Conservation (phyloP, 1,140 invertebrate genomes). For the Drosophila pseudoananassae region DNA sequence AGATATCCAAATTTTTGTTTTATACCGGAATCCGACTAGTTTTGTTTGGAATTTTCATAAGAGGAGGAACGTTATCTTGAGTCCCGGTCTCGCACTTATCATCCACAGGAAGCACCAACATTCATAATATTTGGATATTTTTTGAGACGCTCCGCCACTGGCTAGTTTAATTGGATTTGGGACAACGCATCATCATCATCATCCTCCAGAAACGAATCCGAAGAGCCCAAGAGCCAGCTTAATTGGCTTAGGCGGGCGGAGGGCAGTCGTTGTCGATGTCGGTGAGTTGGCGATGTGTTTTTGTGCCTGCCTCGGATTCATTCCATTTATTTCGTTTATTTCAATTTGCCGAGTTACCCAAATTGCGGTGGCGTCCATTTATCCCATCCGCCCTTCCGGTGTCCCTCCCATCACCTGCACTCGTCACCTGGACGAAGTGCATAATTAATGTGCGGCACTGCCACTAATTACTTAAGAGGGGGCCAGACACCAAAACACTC, state of each 20-base stretch:
- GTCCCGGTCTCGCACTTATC: background rate
- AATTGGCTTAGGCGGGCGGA: slow-evolving; percentile 43
- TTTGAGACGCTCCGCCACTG: slow-evolving; percentile 1
- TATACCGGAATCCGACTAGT: too few species aligned
- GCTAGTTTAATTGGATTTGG: slow-evolving; percentile 33
- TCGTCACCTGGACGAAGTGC: slow-evolving; percentile 23
- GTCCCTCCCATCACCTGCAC: slow-evolving; percentile 4
- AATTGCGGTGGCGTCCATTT: slow-evolving; percentile 30
- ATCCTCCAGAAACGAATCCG: background rate
- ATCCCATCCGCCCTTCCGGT: slow-evolving; percentile 22
- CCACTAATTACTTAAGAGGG: slow-evolving; percentile 22
- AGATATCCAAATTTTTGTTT: slow-evolving; percentile 9
- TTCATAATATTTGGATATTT: slow-evolving; percentile 1
- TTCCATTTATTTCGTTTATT: slow-evolving; percentile 43
- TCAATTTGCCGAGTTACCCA: slow-evolving; percentile 44
- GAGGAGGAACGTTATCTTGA: background rate
- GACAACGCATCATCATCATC: slow-evolving; percentile 17
- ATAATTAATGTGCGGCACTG: slow-evolving; percentile 43
- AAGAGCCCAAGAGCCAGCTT: slow-evolving; percentile 16
- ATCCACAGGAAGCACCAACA: slow-evolving; percentile 6
- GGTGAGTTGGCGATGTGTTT: slow-evolving; percentile 25
- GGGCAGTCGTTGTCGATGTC: slow-evolving; percentile 24
- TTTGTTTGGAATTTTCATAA: background rate
- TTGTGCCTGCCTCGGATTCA: background rate
- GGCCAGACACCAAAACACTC: background rate